Evolutionary conservation across 1,140 invertebrate genomes (phyloP).

Genomic region (Telenomus remus): DNA sequence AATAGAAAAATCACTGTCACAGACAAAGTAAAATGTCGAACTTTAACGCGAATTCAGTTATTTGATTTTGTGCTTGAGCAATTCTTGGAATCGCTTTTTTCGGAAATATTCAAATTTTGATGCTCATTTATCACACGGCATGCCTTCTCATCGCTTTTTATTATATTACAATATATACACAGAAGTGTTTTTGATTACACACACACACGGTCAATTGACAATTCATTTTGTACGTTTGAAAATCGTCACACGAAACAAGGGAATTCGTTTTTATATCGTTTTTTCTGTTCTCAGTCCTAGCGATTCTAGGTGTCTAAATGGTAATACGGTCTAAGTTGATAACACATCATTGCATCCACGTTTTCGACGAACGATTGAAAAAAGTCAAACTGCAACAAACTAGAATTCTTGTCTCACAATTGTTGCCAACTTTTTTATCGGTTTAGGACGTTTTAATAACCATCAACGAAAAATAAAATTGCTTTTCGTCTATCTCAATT

Average conservation of each 20-base stretch:
- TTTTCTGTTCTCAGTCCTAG: slow-evolving; percentile 28
- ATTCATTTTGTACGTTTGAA: slow-evolving; percentile 51
- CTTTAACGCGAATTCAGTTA: slow-evolving; percentile 22
- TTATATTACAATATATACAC: slow-evolving; percentile 44
- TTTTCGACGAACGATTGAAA: slow-evolving; percentile 53
- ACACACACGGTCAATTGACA: slow-evolving; percentile 51
- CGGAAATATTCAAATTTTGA: slow-evolving; percentile 39
- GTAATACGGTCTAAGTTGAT: slow-evolving; percentile 21
- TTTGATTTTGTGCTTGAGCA: slow-evolving; percentile 49
- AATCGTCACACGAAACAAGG: slow-evolving; percentile 50
- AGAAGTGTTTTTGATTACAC: slow-evolving; percentile 50
- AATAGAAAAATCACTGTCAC: slow-evolving; percentile 52
- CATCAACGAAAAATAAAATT: slow-evolving; percentile 40
- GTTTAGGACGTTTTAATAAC: slow-evolving; percentile 31
- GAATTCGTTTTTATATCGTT: slow-evolving; percentile 9
- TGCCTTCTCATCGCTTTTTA: slow-evolving; percentile 23
- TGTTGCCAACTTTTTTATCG: slow-evolving; percentile 12
- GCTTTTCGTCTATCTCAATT: slow-evolving; percentile 33
- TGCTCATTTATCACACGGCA: slow-evolving; percentile 41
- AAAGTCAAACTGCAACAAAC: slow-evolving; percentile 40
- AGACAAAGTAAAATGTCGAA: not conserved
- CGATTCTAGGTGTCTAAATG: slow-evolving; percentile 30
- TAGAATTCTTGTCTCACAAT: slow-evolving; percentile 34
- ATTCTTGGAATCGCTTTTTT: slow-evolving; percentile 43
- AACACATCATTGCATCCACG: slow-evolving; percentile 55